Percentiles rank a stretch among this genome's conserved stretches.
Conservation (phyloP, 1,140 invertebrate species). For the Ditylenchus dipsaci region DNA sequence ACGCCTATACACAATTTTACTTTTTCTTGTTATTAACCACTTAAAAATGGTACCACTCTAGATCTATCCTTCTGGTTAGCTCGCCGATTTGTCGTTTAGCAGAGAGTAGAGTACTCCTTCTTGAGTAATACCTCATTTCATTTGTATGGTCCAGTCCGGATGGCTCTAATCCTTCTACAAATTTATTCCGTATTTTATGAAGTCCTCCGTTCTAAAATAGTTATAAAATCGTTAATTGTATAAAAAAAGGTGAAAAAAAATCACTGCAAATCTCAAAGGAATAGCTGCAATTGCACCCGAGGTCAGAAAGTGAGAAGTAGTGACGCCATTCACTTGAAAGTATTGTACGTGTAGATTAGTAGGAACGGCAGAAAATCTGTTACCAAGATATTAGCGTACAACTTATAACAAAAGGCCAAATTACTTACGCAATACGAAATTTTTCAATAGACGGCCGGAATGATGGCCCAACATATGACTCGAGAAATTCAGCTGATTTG, state of each 20-base stretch:
- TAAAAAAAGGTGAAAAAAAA: conserved; percentile 2
- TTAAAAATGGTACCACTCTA: conserved; percentile 28
- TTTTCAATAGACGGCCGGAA: conserved; percentile 47
- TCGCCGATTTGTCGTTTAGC: conserved; percentile 41
- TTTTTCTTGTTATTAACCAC: neutral
- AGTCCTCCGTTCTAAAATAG: conserved; percentile 44
- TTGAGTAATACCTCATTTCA: conserved; percentile 34
- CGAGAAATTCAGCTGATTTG: conserved; percentile 42
- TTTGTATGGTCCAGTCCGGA: conserved; percentile 33
- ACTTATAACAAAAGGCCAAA: too few species aligned
- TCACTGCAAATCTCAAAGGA: conserved; percentile 39
- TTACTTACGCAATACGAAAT: conserved; percentile 37
- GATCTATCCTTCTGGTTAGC: conserved; percentile 40
- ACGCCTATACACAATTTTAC: neutral
- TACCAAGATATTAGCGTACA: too few species aligned
- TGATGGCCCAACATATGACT: conserved; percentile 40
- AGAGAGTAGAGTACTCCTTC: conserved; percentile 29
- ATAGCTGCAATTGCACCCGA: conserved; percentile 42
- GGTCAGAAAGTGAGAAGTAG: conserved; percentile 30
- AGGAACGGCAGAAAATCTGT: conserved; percentile 31
- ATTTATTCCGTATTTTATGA: conserved; percentile 31
- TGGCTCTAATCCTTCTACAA: conserved; percentile 30
- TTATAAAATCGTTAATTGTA: conserved; percentile 3
- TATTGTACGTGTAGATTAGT: conserved; percentile 49
- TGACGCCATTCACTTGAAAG: conserved; percentile 30